Base-by-base conservation (phyloP, 2,888 invertebrate species). In the Masnerella sp. region DNA sequence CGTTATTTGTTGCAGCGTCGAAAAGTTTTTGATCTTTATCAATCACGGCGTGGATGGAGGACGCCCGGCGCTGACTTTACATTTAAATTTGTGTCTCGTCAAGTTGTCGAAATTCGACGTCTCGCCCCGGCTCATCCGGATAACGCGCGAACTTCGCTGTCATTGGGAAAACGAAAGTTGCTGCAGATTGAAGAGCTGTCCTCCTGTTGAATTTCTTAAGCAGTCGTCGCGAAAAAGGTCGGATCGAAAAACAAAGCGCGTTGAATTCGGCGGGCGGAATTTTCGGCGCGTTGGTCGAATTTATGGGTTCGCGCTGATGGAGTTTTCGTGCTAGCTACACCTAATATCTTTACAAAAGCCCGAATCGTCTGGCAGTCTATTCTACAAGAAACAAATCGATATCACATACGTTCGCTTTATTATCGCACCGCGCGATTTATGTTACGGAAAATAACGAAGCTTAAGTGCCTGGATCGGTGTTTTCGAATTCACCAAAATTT, bases 301-400 rank as follows among this genome's bases (percentile, higher is more conserved):
- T 85, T 85, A 87, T 83, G 84, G 84, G 81, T 79, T 71, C 70
- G 73, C 72, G 81, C 81, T 85, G 86, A 87, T 87, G 85, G 85
- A 84, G 81, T 86, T 87, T 86, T 78, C 85, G 81, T 85, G 85
- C 84, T 81, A 78, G 69, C 81, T 76, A 80, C 80, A 80, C 81
- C 84, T 85, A 85, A 87, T 86, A 86, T 86, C 84, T 83, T 84
- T 82, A 83, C 81, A 78, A 75, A 79, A 76, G 78, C 78, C 76
- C 76, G 78, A 77, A 77, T 80, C 80, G 79, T 79, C 74, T 71
- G 74, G 62, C 62, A 58, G 65, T 69, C 54, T 69, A 54, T 59
- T 64, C 20, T 18, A 15, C 32, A 59, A 42, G 70, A 74, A 77
- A 75, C 65, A 77, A 77, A 79, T 79, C 78, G 77, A 77, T 78